Evolutionary conservation across 37 sponge, comb jelly and placozoan genomes (phyloP).

Genomic region (Lycopodina hypogea): DNA sequence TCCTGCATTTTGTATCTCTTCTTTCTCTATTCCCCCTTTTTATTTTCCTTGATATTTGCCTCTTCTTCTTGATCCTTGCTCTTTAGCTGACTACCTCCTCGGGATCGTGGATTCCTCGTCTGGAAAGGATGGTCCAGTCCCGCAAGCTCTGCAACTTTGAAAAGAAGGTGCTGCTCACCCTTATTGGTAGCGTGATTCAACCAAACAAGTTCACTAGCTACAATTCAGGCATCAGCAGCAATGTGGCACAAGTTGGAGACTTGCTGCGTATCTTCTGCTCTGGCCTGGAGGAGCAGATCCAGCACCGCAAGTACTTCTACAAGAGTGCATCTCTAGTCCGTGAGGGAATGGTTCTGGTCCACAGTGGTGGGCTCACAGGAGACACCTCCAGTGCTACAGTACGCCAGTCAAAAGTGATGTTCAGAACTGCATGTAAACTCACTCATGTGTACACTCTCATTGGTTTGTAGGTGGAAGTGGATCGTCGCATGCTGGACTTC

Average conservation of each 20-base stretch:
- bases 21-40: neutral
- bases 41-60: neutral
- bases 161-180: slow-evolving; percentile 68
- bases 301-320: slow-evolving; percentile 72
- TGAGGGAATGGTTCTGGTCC: slow-evolving; percentile 77
- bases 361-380: slow-evolving; percentile 61
- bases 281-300: slow-evolving; percentile 67
- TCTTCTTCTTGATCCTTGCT: neutral
- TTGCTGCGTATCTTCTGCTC: slow-evolving; percentile 67
- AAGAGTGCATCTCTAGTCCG: slow-evolving; percentile 63
- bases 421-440: neutral
- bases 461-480: slow-evolving; percentile 60
- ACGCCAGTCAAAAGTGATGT: neutral
- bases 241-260: slow-evolving; percentile 63
- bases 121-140: slow-evolving; percentile 72
- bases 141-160: slow-evolving; percentile 67
- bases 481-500: slow-evolving; percentile 86
- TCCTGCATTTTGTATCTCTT: neutral
- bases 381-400: slow-evolving; percentile 71
- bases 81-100: slow-evolving; percentile 54
- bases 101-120: slow-evolving; percentile 57
- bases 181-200: slow-evolving; percentile 75
- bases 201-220: slow-evolving; percentile 58
- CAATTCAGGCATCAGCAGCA: slow-evolving; percentile 49
- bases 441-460: neutral